These are phyloP conservation scores for Sialis fuliginosa DNA, from an alignment of 2,888 invertebrate genomes.

Conservation along the genomic window DNA sequence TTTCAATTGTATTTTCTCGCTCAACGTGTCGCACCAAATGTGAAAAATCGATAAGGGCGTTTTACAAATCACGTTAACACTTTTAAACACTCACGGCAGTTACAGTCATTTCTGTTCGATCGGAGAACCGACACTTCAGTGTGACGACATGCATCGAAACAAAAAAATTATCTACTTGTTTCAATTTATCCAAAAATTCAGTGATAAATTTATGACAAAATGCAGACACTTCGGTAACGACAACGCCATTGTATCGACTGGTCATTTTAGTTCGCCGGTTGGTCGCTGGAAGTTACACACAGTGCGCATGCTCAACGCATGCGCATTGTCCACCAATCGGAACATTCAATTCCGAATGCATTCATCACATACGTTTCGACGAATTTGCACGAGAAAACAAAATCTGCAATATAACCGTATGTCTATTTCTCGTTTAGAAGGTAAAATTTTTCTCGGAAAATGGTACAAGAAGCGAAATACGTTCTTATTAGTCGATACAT, in stretches of 20 bases:
- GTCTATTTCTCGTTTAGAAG: background rate
- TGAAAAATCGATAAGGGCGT: slow-evolving; percentile 29
- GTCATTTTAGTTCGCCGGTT: slow-evolving; percentile 20
- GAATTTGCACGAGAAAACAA: background rate
- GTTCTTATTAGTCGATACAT: too few relatives aligned
- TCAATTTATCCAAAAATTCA: background rate
- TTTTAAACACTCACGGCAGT: background rate
- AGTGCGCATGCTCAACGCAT: slow-evolving; percentile 13
- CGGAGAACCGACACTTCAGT: too few relatives aligned
- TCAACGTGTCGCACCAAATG: slow-evolving; percentile 21
- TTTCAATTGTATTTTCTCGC: slow-evolving; percentile 9
- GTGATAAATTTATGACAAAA: too few relatives aligned
- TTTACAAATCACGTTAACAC: slow-evolving; percentile 13
- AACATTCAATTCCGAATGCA: background rate
- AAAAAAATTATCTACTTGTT: background rate
- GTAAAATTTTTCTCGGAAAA: too few relatives aligned
- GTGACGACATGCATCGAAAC: background rate
- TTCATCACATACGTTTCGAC: background rate
- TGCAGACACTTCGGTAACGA: slow-evolving; percentile 8
- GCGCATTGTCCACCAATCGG: background rate
- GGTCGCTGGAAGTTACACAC: slow-evolving; percentile 18
- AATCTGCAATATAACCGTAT: background rate
- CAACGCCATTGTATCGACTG: slow-evolving; percentile 29
- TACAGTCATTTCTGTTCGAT: background rate
- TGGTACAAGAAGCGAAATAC: too few relatives aligned